These are phyloP conservation scores for Habrosyne pyritoides DNA, from an alignment of 2,888 invertebrate species.

Conservation along the genomic window DNA sequence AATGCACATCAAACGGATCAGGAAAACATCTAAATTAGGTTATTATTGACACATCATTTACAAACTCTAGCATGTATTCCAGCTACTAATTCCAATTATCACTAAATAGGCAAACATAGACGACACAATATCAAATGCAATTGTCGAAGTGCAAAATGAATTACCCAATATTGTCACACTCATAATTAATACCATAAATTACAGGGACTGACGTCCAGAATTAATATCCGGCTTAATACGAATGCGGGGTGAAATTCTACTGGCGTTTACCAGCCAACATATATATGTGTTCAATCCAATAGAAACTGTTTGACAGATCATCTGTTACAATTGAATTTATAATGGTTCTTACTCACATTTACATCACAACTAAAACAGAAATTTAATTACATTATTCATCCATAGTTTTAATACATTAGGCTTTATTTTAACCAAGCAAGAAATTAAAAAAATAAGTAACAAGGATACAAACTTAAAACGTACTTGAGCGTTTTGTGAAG, in stretches of 20 bases:
- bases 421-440: too few species aligned
- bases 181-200: conserved; percentile 15
- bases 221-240: conserved; percentile 13
- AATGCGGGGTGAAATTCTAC: neutral
- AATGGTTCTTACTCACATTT: neutral
- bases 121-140: conserved; percentile 9
- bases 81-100: neutral
- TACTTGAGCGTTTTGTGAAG: too few species aligned
- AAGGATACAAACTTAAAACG: too few species aligned
- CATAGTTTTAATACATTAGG: too few species aligned
- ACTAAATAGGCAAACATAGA: neutral
- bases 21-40: neutral
- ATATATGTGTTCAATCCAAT: neutral
- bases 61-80: neutral
- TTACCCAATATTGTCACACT: conserved; percentile 18
- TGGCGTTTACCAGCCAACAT: neutral
- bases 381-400: too few species aligned
- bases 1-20: neutral
- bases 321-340: neutral
- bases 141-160: conserved; percentile 14
- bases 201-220: conserved; percentile 13
- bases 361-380: neutral
- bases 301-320: neutral
- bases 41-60: neutral
- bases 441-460: too few species aligned